phyloP scores from a whole-genome alignment of 2,888 invertebrate species.

The Julus scanicus region DNA sequence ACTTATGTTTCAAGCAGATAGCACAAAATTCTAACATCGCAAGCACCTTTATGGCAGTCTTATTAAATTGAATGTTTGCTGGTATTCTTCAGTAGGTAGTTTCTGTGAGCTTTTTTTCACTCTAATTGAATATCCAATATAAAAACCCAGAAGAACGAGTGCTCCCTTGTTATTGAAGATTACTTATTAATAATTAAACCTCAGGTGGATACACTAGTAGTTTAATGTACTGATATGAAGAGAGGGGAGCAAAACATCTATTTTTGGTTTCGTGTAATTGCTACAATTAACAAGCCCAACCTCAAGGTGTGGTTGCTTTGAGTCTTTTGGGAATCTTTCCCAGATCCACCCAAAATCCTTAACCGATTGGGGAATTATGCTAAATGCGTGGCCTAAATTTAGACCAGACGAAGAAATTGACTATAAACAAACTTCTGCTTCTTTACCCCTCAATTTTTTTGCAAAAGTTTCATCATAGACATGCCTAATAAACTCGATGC shows the following conservation, averaged over 20 bases:
- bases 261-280: background rate
- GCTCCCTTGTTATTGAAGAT: background rate
- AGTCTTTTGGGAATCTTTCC: background rate
- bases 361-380: background rate
- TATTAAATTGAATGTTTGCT: no score
- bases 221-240: background rate
- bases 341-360: background rate
- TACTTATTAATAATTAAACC: background rate
- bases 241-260: background rate
- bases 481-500: no score
- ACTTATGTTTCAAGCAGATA: no score
- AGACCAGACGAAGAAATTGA: no score
- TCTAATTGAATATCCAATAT: no score
- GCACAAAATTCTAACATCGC: no score
- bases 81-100: no score
- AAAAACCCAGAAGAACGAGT: background rate
- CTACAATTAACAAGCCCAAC: background rate
- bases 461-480: no score
- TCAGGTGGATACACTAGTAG: background rate
- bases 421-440: no score
- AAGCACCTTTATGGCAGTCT: no score
- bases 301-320: background rate
- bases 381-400: background rate
- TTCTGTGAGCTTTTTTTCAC: no score
- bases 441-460: no score